Conservation (phyloP, 2,113 vertebrate genomes). For the Ochotona curzoniae region DNA sequence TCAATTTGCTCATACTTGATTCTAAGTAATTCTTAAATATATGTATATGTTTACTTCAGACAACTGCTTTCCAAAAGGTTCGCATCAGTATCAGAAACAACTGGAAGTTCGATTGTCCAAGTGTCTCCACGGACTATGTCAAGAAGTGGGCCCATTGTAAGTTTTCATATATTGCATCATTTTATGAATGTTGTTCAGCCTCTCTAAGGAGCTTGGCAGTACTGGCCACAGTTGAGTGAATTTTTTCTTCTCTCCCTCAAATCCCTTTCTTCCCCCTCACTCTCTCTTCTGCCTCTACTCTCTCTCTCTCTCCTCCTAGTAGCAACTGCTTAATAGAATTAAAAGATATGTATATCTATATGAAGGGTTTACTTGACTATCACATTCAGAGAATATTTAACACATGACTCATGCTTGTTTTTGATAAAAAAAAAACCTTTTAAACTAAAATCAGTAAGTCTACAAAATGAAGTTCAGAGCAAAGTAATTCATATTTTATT, state of each 20-base stretch:
- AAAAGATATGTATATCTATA: background rate
- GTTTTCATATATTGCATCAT: background rate
- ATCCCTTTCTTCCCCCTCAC: background rate
- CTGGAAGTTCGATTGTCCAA: background rate
- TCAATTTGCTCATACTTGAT: background rate
- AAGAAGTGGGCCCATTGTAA: background rate
- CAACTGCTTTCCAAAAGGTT: background rate
- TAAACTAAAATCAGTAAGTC: background rate
- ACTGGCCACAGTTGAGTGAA: background rate
- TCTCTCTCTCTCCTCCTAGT: background rate
- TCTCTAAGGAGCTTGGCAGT: background rate
- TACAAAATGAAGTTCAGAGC: background rate
- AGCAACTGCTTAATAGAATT: background rate
- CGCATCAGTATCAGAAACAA: background rate
- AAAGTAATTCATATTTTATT: background rate
- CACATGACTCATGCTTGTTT: background rate
- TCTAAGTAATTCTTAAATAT: background rate
- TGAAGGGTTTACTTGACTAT: background rate
- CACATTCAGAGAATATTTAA: background rate
- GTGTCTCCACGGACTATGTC: background rate
- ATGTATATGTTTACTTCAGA: background rate
- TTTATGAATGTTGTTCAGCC: background rate
- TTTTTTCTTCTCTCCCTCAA: background rate
- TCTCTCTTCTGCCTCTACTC: too few relatives aligned
- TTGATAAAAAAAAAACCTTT: background rate